phyloP scores from a whole-genome alignment of 2,797 vertebrate genomes.

The Dipus sagitta region DNA sequence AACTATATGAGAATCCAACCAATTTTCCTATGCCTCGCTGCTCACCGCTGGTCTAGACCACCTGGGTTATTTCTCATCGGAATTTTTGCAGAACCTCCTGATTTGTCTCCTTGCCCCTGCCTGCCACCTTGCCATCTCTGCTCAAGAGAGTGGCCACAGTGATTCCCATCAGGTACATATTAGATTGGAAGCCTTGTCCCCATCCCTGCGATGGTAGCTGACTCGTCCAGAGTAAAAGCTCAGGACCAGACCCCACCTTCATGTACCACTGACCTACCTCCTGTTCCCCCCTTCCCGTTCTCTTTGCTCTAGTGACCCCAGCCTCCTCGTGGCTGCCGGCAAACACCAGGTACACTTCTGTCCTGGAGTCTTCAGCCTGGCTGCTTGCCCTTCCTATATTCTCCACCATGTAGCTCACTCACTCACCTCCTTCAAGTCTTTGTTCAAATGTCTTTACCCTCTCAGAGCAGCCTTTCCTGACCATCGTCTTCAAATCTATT shows the following conservation, averaged over 20 bases:
- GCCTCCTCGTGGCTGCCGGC: background rate
- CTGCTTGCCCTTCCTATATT: background rate
- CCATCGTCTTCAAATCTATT: background rate
- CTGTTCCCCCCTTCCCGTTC: background rate
- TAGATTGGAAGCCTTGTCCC: background rate
- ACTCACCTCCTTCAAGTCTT: slow-evolving; percentile 12
- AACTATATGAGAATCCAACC: slow-evolving; percentile 35
- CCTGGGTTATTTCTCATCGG: background rate
- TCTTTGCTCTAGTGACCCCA: background rate
- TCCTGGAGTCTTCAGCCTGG: background rate
- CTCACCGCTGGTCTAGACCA: background rate
- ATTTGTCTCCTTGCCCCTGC: background rate
- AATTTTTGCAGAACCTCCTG: background rate
- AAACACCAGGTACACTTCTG: background rate
- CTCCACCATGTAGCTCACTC: background rate
- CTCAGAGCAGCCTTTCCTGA: background rate
- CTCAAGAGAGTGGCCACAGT: background rate
- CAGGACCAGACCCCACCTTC: background rate
- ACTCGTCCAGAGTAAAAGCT: slow-evolving; percentile 9
- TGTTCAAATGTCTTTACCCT: background rate
- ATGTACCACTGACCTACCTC: background rate
- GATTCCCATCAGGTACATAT: background rate
- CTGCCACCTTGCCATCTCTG: background rate
- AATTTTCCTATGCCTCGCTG: background rate
- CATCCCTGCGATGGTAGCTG: background rate